Base-by-base conservation (phyloP, 2,113 vertebrate genomes). In the Saccopteryx leptura region DNA sequence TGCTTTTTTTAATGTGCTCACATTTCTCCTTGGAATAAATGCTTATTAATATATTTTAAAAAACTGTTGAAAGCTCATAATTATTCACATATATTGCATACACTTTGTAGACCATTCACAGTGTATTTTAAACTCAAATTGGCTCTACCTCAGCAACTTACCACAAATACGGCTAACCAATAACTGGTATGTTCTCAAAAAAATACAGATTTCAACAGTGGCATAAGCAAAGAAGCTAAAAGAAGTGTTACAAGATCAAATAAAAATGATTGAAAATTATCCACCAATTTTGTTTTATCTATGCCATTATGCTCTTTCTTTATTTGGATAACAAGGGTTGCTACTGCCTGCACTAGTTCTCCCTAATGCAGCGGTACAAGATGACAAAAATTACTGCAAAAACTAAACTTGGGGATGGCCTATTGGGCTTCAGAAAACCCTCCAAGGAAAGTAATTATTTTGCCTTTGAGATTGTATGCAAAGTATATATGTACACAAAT, bases 11-110 rank as follows among this genome's bases (percentile, higher is more conserved):
- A 79, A 82, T 50, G 46, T 54, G 50, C 52, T 68, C 68, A 69
- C 54, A 96, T 95, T 91, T 95, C 74, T 83, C 69, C 83, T 91
- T 60, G 58, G 74, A 93, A 61, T 61, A 84, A 91, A 84, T 91
- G 63, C 23, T 89, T 83, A 84, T 83, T 94, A 86, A 87, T 88
- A 79, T 13, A 81, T 39, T 39, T 39, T 48, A 83, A 93, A 95
- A 94, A 69, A 19, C 50, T 96, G 92, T 68, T 84, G 83, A 93
- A 93, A 75, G 39, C 28, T 82, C 4, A 0, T 69, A 81, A 90
- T 76, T 85, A 74, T 54, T 33, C 10, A 69, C 33, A 92, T 66
- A 66, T n/a, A 79, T 66, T 39, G 52, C 66, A 33, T 78, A n/a
- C 0, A 28, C 50, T 88, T 88, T 92, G 9, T 84, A 28, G 76